These are phyloP conservation scores for Homarus gammarus DNA, from an alignment of 2,888 invertebrate species.

Conservation along the genomic window DNA sequence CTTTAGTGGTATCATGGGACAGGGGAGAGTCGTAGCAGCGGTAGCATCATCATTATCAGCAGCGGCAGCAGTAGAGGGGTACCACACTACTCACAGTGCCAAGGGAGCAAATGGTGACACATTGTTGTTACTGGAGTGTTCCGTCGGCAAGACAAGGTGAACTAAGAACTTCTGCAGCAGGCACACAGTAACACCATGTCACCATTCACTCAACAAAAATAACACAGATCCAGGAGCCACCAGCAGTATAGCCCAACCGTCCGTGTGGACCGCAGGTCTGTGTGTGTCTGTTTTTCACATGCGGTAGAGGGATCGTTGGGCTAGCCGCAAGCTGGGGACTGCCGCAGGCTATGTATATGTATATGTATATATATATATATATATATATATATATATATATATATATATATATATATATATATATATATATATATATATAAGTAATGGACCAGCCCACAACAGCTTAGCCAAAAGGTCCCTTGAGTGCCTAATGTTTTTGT, in stretches of 20 bases:
- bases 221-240: conserved; percentile 22
- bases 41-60: no score
- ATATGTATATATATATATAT: no score
- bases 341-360: neutral
- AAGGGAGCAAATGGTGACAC: conserved; percentile 7
- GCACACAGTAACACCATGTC: conserved; percentile 10
- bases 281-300: neutral
- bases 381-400: neutral
- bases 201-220: conserved; percentile 36
- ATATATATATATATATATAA: conserved; percentile 10
- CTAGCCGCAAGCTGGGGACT: conserved; percentile 26
- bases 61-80: neutral
- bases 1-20: neutral
- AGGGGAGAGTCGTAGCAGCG: neutral
- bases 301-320: conserved; percentile 33
- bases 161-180: neutral
- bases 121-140: neutral
- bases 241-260: conserved; percentile 41
- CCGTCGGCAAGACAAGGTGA: conserved; percentile 13
- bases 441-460: neutral
- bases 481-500: conserved; percentile 8
- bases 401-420: conserved; percentile 17
- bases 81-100: conserved; percentile 17
- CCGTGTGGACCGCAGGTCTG: conserved; percentile 21
- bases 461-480: conserved; percentile 58